Conservation (phyloP, 2,797 vertebrate species). For the Onychomys arenicola region DNA sequence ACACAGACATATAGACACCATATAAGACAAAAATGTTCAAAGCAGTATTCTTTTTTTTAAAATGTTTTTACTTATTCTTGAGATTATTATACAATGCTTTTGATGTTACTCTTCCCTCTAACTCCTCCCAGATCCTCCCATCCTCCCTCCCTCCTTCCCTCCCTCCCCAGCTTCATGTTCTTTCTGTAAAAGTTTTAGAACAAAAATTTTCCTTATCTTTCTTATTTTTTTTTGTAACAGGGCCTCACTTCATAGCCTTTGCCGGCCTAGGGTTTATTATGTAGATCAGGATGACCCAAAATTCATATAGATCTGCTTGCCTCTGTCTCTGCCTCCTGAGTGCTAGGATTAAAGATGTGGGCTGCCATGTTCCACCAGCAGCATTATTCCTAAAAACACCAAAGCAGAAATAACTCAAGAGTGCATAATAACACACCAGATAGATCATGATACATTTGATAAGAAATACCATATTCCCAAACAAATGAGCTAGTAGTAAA, state of each 20-base stretch:
- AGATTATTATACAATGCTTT: background rate
- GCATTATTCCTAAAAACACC: background rate
- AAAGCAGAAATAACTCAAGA: background rate
- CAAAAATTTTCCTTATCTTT: background rate
- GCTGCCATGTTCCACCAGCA: background rate
- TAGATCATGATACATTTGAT: background rate
- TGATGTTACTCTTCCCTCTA: background rate
- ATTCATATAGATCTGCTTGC: background rate
- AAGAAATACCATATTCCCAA: background rate
- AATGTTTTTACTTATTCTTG: background rate
- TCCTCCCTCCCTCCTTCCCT: too few species aligned
- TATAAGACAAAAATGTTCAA: background rate
- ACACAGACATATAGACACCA: background rate
- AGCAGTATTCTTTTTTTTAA: background rate
- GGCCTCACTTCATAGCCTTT: background rate
- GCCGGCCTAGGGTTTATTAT: background rate
- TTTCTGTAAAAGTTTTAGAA: background rate
- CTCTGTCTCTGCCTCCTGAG: background rate
- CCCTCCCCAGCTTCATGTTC: background rate
- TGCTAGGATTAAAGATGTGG: background rate
- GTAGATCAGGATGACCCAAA: background rate
- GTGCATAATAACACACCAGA: background rate
- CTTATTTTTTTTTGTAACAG: background rate
- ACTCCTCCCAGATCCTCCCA: background rate
- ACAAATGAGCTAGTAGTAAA: background rate